These are phyloP conservation scores for Sipha flava DNA, from an alignment of 1,140 invertebrate species.

Conservation along the genomic window DNA sequence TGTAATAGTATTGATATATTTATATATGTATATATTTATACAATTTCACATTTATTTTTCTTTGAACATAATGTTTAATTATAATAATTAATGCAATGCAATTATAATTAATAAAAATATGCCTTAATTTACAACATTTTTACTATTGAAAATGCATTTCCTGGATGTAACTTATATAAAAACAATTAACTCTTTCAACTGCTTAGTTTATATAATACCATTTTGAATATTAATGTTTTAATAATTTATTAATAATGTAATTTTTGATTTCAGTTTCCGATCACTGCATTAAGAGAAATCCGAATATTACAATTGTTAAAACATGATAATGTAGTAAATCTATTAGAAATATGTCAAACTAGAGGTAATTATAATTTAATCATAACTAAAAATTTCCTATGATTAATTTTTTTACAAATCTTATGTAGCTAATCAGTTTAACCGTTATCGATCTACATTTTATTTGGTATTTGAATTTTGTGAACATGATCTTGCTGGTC, in stretches of 20 bases:
- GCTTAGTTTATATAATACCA: too few species aligned
- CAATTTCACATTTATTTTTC: too few species aligned
- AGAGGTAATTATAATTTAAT: constrained; percentile 51
- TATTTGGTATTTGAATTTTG: constrained; percentile 98
- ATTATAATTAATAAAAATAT: too few species aligned
- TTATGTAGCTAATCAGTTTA: constrained; percentile 64
- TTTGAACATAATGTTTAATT: too few species aligned
- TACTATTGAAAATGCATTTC: too few species aligned
- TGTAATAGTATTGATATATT: too few species aligned
- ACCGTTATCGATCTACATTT: constrained; percentile 87
- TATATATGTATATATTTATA: too few species aligned
- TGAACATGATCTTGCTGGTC: constrained; percentile 95
- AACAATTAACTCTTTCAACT: too few species aligned
- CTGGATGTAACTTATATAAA: too few species aligned
- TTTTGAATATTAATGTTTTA: too few species aligned
- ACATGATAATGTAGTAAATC: constrained; percentile 94
- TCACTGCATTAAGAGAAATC: constrained; percentile 94
- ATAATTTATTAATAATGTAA: neutral
- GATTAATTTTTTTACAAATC: neutral
- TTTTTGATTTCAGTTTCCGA: constrained; percentile 75
- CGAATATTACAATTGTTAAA: constrained; percentile 92
- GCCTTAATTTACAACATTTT: too few species aligned
- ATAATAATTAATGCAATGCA: too few species aligned
- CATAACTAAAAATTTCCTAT: neutral
- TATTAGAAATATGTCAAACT: constrained; percentile 93